Conservation (phyloP, 1,140 invertebrate species). For the Trinorchestia longiramus region DNA sequence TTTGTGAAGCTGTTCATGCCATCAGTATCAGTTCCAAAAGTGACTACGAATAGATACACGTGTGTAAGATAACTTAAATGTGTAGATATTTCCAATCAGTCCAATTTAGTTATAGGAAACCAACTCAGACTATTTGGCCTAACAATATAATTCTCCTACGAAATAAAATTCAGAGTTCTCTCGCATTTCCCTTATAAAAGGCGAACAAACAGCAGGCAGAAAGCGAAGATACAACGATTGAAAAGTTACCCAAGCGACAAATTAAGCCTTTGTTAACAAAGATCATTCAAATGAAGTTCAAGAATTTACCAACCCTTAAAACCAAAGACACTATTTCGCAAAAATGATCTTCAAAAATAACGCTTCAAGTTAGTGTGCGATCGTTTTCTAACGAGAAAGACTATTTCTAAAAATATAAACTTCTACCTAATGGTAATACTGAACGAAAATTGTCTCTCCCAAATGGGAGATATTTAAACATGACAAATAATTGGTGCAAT, state of each 20-base stretch:
- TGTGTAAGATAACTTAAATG: not conserved
- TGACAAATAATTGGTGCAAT: not conserved
- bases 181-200: not conserved
- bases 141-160: not conserved
- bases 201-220: not conserved
- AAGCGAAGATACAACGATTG: not conserved
- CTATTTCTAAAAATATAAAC: not conserved
- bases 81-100: not conserved
- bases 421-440: not conserved
- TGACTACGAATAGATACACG: not conserved
- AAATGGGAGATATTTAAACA: not conserved
- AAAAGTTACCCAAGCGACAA: not conserved
- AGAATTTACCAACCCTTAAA: not conserved
- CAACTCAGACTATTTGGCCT: not conserved
- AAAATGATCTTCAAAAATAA: not conserved
- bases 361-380: not conserved
- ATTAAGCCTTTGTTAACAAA: not conserved
- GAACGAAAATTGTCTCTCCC: not conserved
- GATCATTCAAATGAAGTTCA: not conserved
- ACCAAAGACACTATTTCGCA: not conserved
- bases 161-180: not conserved
- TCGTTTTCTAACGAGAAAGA: not conserved
- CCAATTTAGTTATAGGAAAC: not conserved
- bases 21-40: not conserved
- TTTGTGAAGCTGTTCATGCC: not conserved